Evolutionary conservation across 37 sponge, comb jelly and placozoan species (phyloP).

Genomic region (Spongia lamella): DNA sequence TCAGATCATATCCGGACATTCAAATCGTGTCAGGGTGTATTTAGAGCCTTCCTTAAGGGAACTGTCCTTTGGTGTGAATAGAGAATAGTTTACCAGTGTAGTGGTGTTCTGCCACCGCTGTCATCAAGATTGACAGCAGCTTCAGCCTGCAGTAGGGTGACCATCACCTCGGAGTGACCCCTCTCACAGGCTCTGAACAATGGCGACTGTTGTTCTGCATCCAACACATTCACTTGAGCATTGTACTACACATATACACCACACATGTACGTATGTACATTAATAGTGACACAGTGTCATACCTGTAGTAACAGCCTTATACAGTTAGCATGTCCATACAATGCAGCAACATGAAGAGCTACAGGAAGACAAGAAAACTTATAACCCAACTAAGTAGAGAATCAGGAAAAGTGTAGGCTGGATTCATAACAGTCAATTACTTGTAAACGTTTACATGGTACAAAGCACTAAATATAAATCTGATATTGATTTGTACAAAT

Average conservation of each 20-base stretch:
- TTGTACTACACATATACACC: conserved; percentile 38
- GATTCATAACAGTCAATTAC: no score
- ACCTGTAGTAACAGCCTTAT: conserved; percentile 78
- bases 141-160: conserved; percentile 68
- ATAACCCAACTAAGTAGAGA: no score
- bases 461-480: no score
- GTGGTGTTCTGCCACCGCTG: conserved; percentile 55
- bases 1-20: no score
- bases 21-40: no score
- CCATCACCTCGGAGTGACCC: conserved; percentile 76
- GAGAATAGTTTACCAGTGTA: conserved; percentile 67
- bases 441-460: no score
- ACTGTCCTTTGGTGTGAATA: no score
- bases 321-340: conserved; percentile 69
- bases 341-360: conserved; percentile 87
- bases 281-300: no score
- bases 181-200: conserved; percentile 86
- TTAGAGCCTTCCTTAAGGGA: no score
- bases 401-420: no score
- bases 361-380: background rate
- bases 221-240: conserved; percentile 64
- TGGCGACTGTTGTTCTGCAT: conserved; percentile 75
- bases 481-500: no score
- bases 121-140: conserved; percentile 69
- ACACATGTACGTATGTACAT: background rate